phyloP scores from a whole-genome alignment of 2,113 vertebrate species.

The Aplodontia rufa region DNA sequence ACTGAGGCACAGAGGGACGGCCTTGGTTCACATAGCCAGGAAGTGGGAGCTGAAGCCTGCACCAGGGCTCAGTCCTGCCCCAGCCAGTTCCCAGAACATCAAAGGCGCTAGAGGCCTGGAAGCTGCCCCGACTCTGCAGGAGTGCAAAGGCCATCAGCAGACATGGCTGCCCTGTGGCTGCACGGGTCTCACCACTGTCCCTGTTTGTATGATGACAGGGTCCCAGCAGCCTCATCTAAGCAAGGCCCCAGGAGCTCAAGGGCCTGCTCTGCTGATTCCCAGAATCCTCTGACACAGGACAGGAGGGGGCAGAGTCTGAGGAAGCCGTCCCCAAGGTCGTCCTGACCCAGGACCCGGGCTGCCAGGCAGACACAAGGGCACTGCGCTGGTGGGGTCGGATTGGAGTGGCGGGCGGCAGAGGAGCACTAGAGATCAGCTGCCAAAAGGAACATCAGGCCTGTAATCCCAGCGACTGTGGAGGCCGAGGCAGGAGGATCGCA shows the following conservation, averaged over 20 bases:
- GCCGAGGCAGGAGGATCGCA: too few species aligned
- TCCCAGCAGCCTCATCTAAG: not conserved
- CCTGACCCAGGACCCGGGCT: not conserved
- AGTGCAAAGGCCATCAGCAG: not conserved
- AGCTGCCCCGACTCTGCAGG: not conserved
- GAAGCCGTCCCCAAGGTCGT: slow-evolving; percentile 18
- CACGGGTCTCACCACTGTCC: not conserved
- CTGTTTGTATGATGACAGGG: not conserved
- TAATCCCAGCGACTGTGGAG: too few species aligned
- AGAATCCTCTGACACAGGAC: slow-evolving; percentile 30
- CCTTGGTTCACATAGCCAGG: not conserved
- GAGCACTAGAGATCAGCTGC: not conserved
- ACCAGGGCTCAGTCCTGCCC: not conserved
- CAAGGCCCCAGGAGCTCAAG: not conserved
- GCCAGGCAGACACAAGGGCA: not conserved
- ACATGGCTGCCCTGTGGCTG: not conserved
- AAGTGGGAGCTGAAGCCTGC: not conserved
- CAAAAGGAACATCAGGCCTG: not conserved
- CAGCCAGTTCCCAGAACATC: fast-evolving
- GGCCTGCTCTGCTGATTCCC: not conserved
- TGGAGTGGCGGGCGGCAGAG: not conserved
- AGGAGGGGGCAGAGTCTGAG: not conserved
- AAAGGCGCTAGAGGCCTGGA: not conserved
- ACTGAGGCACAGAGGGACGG: not conserved
- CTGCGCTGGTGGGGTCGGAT: not conserved